phyloP scores from a whole-genome alignment of 2,888 invertebrate genomes.

The Stenoptilia bipunctidactyla region DNA sequence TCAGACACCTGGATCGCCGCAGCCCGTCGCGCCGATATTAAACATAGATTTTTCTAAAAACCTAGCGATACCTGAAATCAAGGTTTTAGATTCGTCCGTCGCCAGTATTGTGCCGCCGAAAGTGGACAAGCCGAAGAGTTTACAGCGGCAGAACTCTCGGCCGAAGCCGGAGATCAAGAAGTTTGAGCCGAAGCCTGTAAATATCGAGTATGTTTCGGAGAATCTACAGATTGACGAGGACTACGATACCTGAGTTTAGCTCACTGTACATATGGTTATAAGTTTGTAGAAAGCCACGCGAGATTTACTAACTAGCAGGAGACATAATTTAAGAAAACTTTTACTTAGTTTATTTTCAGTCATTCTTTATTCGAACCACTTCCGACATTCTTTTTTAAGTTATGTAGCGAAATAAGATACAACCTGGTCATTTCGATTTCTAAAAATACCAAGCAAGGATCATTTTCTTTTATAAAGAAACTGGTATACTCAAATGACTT shows the following conservation, averaged over 20 bases:
- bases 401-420: too few species aligned
- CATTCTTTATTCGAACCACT: too few species aligned
- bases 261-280: slow-evolving; percentile 31
- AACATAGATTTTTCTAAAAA: slow-evolving; percentile 60
- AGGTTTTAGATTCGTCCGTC: slow-evolving; percentile 36
- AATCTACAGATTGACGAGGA: slow-evolving; percentile 64
- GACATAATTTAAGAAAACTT: too few species aligned
- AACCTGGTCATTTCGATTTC: too few species aligned
- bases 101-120: slow-evolving; percentile 26
- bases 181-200: too few species aligned
- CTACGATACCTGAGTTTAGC: slow-evolving; percentile 60
- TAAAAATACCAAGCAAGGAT: too few species aligned
- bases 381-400: too few species aligned
- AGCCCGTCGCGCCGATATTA: slow-evolving; percentile 38
- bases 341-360: too few species aligned
- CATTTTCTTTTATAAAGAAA: too few species aligned
- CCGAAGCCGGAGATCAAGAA: slow-evolving; percentile 24
- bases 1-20: slow-evolving; percentile 22
- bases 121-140: slow-evolving; percentile 24
- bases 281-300: slow-evolving; percentile 19
- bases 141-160: slow-evolving; percentile 43
- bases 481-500: too few species aligned
- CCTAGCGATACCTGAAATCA: slow-evolving; percentile 47
- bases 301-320: too few species aligned
- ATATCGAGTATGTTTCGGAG: slow-evolving; percentile 10